Base-by-base conservation (phyloP, 2,113 vertebrate species). In the Labeo rohita region DNA sequence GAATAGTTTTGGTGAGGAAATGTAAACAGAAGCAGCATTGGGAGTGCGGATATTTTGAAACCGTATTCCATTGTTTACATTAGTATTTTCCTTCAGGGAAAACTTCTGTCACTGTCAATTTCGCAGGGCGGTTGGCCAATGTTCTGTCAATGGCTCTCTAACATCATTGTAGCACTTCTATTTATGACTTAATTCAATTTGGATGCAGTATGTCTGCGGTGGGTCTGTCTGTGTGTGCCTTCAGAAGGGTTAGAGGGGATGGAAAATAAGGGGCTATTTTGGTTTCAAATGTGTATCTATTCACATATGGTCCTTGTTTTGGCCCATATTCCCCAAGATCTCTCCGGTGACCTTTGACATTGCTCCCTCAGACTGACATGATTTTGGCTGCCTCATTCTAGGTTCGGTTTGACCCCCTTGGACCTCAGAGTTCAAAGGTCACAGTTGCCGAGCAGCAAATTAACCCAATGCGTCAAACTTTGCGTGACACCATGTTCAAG, bases 391-490 rank as follows among this genome's bases (percentile, higher is more conserved):
- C 93, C 92, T 92, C 90, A 78, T 92, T 94, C 92, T 84, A 92
- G 92, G 93, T 84, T 92, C 88, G 73, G 70, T 90, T 91, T 73
- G 94, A 95, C 93, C 94, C 91, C 45, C 8, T 86, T 91, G 91
- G 91, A 92, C 91, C 83, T 39, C 39, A 84, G 87, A 90, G 95
- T 90, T 94, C 93, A 94, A 85, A 90, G 95, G 94, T 94, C 95
- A 93, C 84, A 90, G 90, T 88, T 88, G 92, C 92, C 90, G 93
- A 94, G 91, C 95, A 92, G 94, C 94, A 96, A 95, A 96, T 96
- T 95, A 96, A 95, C 93, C 94, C 95, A 95, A 95, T 96, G 95
- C 93, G 94, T 95, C 95, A 96, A 94, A 95, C 56, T 88, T 92
- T 91, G 92, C 91, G 95, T 95, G 93, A 95, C 93, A 94, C 94